Evolutionary conservation across 2,888 invertebrate genomes (phyloP), one percentile per base, ranked within the genome.

Genomic region (Candidula unifasciata): DNA sequence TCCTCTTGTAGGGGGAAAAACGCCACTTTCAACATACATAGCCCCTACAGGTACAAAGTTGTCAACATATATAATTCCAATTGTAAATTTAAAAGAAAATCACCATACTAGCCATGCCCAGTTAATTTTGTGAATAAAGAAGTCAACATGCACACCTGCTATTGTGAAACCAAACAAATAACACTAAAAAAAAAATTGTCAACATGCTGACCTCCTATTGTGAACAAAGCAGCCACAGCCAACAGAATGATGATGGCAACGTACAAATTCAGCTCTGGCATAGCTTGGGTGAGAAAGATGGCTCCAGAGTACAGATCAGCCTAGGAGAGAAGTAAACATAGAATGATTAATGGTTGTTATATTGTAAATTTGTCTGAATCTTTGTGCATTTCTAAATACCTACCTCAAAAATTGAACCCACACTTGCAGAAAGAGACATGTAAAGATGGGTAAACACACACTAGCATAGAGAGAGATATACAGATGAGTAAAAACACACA

Each of bases 231-330:
- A 21, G 95, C 93, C 27, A 95, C 93, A n/a, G 92, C 92, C 78
- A 95, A 90, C 13, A 95, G 90, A 44, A 95, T 92, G 60, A 94
- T 89, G 66, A 95, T 93, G 3, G 95, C 93, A 24, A 93, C 89
- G 89, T 95, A 95, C 69, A 95, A 90, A 86, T 94, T 94, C 88
- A 93, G 92, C 30, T 94, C 92, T 13, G 87, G 87, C 77, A 95
- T 89, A 0, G 95, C 93, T 85, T 94, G 94, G 27, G 94, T 94
- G 81, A 95, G 94, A 90, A 95, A 95, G n/a, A 95, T 90, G 3
- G 95, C 95, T 3, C 95, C 95, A 27, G 95, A 95, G 89, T 94
- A 95, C 84, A 95, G 89, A 90, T 93, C 93, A 77, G 93, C 93
- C 93, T 93, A 88, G 0, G 88, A 69, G 6, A 69, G 8, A 44